These are phyloP conservation scores for Acanthosepion esculentum DNA, from an alignment of 2,888 invertebrate genomes.

Conservation along the genomic window DNA sequence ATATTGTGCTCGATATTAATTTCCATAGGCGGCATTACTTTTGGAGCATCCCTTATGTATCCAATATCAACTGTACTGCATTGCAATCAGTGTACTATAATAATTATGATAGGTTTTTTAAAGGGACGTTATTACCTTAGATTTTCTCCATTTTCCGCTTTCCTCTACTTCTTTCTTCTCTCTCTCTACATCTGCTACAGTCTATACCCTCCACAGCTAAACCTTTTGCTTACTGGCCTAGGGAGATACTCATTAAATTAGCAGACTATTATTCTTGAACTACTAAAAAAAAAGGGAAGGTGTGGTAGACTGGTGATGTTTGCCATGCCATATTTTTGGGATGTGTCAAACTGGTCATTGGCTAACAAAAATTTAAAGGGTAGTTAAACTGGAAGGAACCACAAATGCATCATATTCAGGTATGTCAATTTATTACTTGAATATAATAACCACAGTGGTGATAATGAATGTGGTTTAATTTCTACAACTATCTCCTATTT, in stretches of 20 bases:
- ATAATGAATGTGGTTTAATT: too few relatives aligned
- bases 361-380: neutral
- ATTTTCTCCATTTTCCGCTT: too few relatives aligned
- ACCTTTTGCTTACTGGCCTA: neutral
- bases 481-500: too few relatives aligned
- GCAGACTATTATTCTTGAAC: neutral
- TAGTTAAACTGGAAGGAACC: too few relatives aligned
- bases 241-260: neutral
- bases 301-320: neutral
- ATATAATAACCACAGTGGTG: too few relatives aligned
- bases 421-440: too few relatives aligned
- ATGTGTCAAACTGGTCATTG: neutral
- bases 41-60: too few relatives aligned
- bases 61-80: neutral
- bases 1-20: too few relatives aligned
- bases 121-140: neutral
- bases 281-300: neutral
- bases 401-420: too few relatives aligned
- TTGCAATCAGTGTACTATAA: neutral
- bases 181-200: neutral
- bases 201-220: neutral
- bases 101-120: neutral
- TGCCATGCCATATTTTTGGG: neutral
- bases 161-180: neutral
- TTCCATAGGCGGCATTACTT: too few relatives aligned